phyloP scores from a whole-genome alignment of 1,140 invertebrate species.

The Linepithema humile region DNA sequence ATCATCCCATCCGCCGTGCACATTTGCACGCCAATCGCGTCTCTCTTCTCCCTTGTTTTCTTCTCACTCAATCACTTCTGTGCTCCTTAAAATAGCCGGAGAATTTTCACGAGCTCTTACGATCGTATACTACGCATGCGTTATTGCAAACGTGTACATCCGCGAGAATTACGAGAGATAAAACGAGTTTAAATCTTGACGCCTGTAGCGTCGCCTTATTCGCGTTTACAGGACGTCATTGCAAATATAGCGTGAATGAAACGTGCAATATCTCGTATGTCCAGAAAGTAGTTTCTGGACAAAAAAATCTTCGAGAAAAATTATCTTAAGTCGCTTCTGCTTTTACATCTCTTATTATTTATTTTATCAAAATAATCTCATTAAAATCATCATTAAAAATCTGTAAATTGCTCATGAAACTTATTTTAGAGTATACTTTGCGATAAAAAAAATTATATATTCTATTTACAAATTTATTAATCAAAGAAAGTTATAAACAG shows the following conservation, averaged over 20 bases:
- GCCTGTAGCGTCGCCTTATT: background rate
- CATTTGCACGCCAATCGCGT: background rate
- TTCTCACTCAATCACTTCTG: background rate
- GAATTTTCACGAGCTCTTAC: background rate
- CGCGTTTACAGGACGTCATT: background rate
- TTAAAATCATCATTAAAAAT: background rate
- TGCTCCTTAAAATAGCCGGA: conserved; percentile 27
- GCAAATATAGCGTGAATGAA: background rate
- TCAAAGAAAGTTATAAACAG: no score
- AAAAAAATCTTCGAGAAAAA: background rate
- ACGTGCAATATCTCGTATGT: background rate
- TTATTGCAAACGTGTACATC: background rate
- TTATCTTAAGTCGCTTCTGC: background rate
- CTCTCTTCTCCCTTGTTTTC: background rate
- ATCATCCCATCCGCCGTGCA: background rate
- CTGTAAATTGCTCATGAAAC: no score
- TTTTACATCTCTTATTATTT: background rate
- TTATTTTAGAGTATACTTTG: no score
- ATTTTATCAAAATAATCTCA: no score
- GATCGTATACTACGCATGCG: background rate
- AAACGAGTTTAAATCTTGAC: conserved; percentile 56
- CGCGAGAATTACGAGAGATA: conserved; percentile 31
- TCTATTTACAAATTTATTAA: no score
- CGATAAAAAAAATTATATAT: conserved; percentile 89
- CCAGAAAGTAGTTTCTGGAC: background rate